phyloP scores from a whole-genome alignment of 2,113 vertebrate genomes.

The Leptodactylus fuscus region DNA sequence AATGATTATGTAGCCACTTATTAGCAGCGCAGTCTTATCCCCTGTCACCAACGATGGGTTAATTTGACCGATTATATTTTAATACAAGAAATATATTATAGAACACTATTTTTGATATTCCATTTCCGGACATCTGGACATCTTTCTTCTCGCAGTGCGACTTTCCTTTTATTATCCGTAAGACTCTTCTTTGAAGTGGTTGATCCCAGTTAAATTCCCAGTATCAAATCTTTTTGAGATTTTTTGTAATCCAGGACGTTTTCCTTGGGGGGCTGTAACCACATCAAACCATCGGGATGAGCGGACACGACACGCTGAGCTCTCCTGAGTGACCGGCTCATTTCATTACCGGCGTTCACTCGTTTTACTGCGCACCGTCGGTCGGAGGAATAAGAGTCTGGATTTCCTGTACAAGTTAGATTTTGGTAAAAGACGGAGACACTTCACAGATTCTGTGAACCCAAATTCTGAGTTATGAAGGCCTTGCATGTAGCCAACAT shows the following conservation, averaged over 20 bases:
- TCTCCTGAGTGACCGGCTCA: neutral
- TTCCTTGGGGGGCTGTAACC: neutral
- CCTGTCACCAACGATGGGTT: too few relatives aligned
- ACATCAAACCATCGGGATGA: neutral
- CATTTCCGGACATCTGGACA: too few relatives aligned
- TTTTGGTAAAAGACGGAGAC: neutral
- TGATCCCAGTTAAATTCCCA: neutral
- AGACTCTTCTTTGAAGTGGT: neutral
- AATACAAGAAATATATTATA: too few relatives aligned
- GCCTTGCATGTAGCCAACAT: neutral
- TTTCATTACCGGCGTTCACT: constrained; percentile 15
- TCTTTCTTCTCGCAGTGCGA: too few relatives aligned
- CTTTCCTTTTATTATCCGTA: too few relatives aligned
- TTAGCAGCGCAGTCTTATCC: too few relatives aligned
- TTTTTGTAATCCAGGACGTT: neutral
- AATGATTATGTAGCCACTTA: too few relatives aligned
- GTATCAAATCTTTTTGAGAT: neutral
- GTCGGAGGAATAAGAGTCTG: neutral
- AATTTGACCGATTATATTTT: too few relatives aligned
- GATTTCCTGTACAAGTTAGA: constrained; percentile 13
- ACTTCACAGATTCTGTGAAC: constrained; percentile 19
- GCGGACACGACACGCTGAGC: neutral
- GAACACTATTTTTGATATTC: too few relatives aligned
- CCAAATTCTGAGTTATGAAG: constrained; percentile 15
- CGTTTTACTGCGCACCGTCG: neutral